Conservation (phyloP, 2,113 vertebrate species). For the Balaenoptera acutorostrata region DNA sequence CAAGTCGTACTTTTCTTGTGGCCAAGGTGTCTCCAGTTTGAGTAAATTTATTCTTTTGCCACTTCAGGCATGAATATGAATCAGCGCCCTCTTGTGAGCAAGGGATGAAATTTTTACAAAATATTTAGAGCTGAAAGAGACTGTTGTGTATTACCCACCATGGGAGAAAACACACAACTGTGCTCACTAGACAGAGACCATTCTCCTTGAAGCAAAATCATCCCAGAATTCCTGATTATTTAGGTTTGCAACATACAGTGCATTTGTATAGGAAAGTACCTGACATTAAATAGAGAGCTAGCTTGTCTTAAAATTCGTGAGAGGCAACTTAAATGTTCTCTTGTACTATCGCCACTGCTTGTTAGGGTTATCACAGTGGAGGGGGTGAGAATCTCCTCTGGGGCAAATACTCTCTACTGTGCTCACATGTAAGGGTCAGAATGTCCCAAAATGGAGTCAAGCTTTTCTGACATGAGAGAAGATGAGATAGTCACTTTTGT, state of each 20-base stretch:
- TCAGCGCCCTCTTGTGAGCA: conserved; percentile 60
- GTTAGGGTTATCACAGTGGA: not conserved
- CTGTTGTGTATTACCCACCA: not conserved
- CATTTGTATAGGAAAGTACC: not conserved
- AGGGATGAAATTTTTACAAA: not conserved
- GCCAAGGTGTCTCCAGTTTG: not conserved
- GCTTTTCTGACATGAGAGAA: not conserved
- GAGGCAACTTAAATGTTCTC: not conserved
- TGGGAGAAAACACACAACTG: not conserved
- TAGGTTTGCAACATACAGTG: not conserved
- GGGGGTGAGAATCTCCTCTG: not conserved
- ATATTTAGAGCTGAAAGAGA: not conserved
- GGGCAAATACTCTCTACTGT: not conserved
- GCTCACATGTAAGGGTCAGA: not conserved
- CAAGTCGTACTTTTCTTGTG: not conserved
- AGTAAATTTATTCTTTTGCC: not conserved
- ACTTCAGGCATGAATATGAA: conserved; percentile 15
- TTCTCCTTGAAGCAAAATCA: not conserved
- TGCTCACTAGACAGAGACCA: not conserved
- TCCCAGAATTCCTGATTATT: not conserved
- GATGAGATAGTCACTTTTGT: not conserved
- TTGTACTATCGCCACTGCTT: not conserved
- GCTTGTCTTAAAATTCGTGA: not conserved
- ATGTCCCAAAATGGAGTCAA: not conserved
- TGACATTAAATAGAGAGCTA: not conserved